These are phyloP conservation scores for Eilema griseolum DNA, from an alignment of 2,888 invertebrate species.

Conservation along the genomic window DNA sequence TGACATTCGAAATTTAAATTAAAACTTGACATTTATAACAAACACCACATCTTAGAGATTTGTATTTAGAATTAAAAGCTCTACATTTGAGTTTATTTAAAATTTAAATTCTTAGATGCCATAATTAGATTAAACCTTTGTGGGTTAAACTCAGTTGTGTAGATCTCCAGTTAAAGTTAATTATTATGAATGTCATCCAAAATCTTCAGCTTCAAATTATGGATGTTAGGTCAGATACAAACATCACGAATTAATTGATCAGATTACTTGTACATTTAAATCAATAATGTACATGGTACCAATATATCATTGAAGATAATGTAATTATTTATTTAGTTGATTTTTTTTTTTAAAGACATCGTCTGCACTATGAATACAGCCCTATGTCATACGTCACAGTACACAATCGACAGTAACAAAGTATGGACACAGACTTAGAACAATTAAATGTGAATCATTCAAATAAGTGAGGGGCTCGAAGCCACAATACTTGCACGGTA, in stretches of 20 bases:
- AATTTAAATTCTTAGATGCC: neutral
- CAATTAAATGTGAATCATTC: neutral
- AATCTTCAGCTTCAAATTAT: conserved; percentile 1
- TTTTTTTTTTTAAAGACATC: neutral
- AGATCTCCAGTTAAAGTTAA: neutral
- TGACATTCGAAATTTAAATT: neutral
- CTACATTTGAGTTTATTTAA: conserved; percentile 3
- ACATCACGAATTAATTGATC: neutral
- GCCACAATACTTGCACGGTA: neutral
- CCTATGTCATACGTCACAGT: neutral
- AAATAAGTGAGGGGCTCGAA: neutral
- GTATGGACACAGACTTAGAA: neutral
- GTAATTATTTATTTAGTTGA: neutral
- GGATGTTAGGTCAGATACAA: neutral
- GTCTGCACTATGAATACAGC: neutral
- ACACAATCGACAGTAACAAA: neutral
- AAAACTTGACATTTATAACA: neutral
- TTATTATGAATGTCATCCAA: conserved; percentile 4
- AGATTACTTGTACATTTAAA: neutral
- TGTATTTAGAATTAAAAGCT: neutral
- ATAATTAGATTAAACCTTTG: neutral
- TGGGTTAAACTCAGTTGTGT: conserved; percentile 5
- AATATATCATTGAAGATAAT: neutral
- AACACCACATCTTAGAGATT: neutral
- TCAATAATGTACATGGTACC: conserved; percentile 1